These are phyloP conservation scores for Natator depressus DNA, from an alignment of 2,113 vertebrate species.

Conservation along the genomic window DNA sequence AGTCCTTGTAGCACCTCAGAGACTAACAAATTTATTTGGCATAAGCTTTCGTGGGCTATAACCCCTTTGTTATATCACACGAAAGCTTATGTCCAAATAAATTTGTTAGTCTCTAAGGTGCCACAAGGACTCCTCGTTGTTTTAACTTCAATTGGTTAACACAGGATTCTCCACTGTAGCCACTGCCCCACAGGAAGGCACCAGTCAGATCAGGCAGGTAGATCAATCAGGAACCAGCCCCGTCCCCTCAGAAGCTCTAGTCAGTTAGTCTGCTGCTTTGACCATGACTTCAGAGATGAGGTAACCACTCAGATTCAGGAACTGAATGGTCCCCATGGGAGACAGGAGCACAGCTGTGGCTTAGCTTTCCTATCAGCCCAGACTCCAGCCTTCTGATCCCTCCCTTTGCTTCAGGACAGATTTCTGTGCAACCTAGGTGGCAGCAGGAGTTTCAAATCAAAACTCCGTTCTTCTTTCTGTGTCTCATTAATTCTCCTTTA, in stretches of 20 bases:
- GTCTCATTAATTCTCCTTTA: neutral
- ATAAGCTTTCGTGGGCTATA: too few species aligned
- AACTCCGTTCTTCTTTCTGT: neutral
- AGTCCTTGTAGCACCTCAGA: too few species aligned
- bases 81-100: too few species aligned
- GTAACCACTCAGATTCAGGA: neutral
- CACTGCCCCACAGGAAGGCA: neutral
- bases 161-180: neutral
- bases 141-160: neutral
- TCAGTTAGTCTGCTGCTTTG: neutral
- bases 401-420: neutral
- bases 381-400: neutral
- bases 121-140: too few species aligned
- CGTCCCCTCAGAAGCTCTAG: neutral
- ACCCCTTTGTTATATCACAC: too few species aligned
- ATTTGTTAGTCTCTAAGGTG: too few species aligned
- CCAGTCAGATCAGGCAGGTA: neutral
- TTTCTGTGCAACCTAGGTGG: neutral
- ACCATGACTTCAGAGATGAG: neutral
- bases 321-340: neutral
- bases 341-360: neutral
- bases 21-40: too few species aligned
- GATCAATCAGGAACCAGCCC: neutral
- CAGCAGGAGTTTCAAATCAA: neutral
- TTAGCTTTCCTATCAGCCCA: neutral